Evolutionary conservation across 1,140 invertebrate species (phyloP).

Genomic region (Scaptomyza montana): DNA sequence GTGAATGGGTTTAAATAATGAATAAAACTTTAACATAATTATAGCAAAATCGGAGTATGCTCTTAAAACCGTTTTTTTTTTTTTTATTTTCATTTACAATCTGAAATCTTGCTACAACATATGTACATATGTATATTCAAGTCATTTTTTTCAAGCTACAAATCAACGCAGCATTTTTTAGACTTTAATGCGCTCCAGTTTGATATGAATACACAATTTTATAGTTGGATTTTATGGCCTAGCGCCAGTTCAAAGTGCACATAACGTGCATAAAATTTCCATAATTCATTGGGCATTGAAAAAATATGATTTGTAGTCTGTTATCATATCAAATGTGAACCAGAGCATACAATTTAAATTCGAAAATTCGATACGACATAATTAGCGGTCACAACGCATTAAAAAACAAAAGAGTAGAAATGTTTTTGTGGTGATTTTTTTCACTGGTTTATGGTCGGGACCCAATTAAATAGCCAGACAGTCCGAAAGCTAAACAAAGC

Average conservation of each 20-base stretch:
- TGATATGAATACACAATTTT: constrained; percentile 24
- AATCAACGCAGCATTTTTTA: constrained; percentile 23
- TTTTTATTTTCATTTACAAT: background rate
- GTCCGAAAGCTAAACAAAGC: constrained; percentile 26
- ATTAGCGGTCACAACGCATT: constrained; percentile 14
- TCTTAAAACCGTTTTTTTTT: no score
- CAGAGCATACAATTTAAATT: constrained; percentile 73
- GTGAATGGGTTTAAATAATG: no score
- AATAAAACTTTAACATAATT: no score
- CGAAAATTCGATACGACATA: constrained; percentile 41
- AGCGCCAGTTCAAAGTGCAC: constrained; percentile 61
- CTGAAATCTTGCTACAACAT: background rate
- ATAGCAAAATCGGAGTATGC: no score
- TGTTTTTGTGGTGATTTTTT: constrained; percentile 13
- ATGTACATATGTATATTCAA: no score
- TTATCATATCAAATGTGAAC: constrained; percentile 47
- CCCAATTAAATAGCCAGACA: constrained; percentile 20
- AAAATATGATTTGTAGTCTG: constrained; percentile 57
- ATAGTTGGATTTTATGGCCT: constrained; percentile 31
- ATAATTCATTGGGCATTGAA: constrained; percentile 18
- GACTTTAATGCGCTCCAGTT: constrained; percentile 53
- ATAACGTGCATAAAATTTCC: constrained; percentile 30
- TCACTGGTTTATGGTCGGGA: constrained; percentile 18
- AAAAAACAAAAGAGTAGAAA: constrained; percentile 11
- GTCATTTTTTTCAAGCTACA: constrained; percentile 1